A percentile compares a stretch with the other conserved stretches of the same genome.
Conservation (phyloP, 2,113 vertebrate genomes). For the Phrynosoma platyrhinos region DNA sequence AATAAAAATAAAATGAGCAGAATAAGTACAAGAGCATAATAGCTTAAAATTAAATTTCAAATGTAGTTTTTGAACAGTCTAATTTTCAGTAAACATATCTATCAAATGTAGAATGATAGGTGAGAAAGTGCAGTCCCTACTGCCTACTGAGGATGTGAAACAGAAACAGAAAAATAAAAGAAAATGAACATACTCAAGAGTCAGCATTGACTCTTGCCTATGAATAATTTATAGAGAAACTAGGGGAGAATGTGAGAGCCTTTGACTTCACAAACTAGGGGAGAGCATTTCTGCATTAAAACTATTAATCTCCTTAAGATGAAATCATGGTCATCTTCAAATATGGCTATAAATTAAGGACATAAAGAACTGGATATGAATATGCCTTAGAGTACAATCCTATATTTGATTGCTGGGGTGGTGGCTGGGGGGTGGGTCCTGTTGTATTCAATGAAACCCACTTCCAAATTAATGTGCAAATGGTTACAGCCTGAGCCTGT, state of each 20-base stretch:
- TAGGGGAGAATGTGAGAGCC: not conserved
- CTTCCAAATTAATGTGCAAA: not conserved
- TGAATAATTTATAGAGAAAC: not conserved
- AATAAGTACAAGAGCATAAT: not conserved
- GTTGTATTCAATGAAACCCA: not conserved
- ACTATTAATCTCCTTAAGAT: slow-evolving; percentile 1
- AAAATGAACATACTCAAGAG: not conserved
- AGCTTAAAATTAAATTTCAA: not conserved
- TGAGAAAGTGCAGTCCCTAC: slow-evolving; percentile 4
- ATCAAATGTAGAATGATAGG: not conserved
- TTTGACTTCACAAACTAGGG: not conserved
- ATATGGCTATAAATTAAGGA: fast-evolving
- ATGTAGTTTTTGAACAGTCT: not conserved
- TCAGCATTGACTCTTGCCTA: not conserved
- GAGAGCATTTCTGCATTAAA: not conserved
- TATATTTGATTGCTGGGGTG: not conserved
- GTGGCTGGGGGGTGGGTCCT: not conserved
- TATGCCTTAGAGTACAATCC: not conserved
- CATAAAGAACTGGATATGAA: not conserved
- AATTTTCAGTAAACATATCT: not conserved
- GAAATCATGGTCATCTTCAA: slow-evolving; percentile 13
- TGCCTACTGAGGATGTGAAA: not conserved
- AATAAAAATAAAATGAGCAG: not conserved
- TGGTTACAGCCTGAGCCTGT: not conserved
- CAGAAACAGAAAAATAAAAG: not conserved